These are phyloP conservation scores for Lottia gigantea DNA, from an alignment of 2,888 invertebrate genomes.

Conservation along the genomic window DNA sequence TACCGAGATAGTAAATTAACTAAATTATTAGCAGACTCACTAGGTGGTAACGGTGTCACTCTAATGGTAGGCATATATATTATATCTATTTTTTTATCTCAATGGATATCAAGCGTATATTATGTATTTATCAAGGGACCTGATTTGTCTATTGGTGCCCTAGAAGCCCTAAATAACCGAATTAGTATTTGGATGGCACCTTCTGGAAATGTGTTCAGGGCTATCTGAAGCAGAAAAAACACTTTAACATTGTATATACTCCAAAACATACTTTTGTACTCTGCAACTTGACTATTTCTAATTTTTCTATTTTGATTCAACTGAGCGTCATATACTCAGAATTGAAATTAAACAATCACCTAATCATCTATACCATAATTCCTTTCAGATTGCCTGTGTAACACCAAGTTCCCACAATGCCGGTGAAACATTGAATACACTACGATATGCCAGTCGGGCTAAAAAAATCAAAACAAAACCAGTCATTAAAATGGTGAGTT, in stretches of 20 bases:
- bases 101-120: no score
- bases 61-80: slow-evolving; percentile 79
- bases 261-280: no score
- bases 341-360: no score
- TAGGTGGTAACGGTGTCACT: slow-evolving; percentile 93
- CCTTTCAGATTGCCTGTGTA: slow-evolving; percentile 89
- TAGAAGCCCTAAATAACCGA: no score
- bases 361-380: neutral
- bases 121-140: no score
- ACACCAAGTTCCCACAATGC: slow-evolving; percentile 88
- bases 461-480: slow-evolving; percentile 89
- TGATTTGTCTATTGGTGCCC: no score
- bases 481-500: slow-evolving; percentile 84
- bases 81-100: no score
- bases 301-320: neutral
- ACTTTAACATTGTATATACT: no score
- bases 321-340: neutral
- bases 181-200: no score
- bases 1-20: slow-evolving; percentile 95
- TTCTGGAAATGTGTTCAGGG: no score
- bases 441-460: slow-evolving; percentile 90
- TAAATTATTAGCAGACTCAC: slow-evolving; percentile 89
- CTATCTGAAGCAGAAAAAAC: no score
- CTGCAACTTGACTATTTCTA: no score
- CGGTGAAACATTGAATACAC: slow-evolving; percentile 88